Percentiles rank a stretch among this genome's conserved stretches.
Evolutionary conservation across 2,113 vertebrate species (phyloP).

Genomic region (Sardina pilchardus): DNA sequence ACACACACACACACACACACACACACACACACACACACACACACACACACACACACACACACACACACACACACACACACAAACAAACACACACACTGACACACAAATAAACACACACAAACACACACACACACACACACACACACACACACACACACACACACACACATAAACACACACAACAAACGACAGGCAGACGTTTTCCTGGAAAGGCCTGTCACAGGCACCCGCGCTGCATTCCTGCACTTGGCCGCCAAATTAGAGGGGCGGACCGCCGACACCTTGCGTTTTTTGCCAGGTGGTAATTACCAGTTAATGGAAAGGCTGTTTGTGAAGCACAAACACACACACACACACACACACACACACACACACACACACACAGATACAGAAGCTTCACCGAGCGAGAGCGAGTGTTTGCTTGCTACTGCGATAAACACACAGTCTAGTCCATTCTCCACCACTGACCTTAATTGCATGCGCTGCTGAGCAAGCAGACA

Average conservation of each 20-base stretch:
- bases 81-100: neutral
- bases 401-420: neutral
- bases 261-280: too few relatives aligned
- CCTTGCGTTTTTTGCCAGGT: too few relatives aligned
- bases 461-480: conserved; percentile 11
- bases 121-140: neutral
- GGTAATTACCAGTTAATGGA: too few relatives aligned
- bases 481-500: conserved; percentile 8
- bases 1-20: neutral
- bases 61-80: neutral
- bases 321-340: neutral
- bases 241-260: too few relatives aligned
- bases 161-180: neutral
- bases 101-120: neutral
- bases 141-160: neutral
- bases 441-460: neutral
- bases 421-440: neutral
- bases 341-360: neutral
- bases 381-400: neutral
- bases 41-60: neutral
- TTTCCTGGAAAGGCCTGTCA: neutral
- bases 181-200: too few relatives aligned
- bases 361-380: neutral
- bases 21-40: neutral
- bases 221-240: neutral